Evolutionary conservation across 2,113 vertebrate genomes (phyloP).

Genomic region (Notarius lentiginosus): DNA sequence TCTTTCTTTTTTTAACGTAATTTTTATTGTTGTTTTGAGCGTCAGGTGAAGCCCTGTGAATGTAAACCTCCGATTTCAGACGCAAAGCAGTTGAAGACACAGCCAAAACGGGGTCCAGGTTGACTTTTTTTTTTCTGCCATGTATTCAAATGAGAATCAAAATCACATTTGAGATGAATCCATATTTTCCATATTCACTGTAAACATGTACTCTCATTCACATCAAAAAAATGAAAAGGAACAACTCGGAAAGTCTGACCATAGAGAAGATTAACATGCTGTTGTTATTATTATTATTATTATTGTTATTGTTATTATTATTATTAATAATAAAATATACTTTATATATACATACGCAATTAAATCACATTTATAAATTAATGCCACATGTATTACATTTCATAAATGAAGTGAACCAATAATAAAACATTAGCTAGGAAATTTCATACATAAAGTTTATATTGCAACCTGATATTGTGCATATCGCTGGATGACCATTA

Average conservation of each 20-base stretch:
- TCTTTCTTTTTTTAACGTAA: not conserved
- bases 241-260: conserved; percentile 53
- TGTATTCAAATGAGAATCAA: conserved; percentile 54
- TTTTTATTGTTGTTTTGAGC: not conserved
- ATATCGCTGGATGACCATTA: conserved; percentile 67
- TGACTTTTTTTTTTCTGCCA: not conserved
- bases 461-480: conserved; percentile 81
- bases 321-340: not conserved
- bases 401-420: conserved; percentile 69
- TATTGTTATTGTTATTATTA: conserved; percentile 30
- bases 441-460: conserved; percentile 72
- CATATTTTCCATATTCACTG: conserved; percentile 56
- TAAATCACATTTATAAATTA: conserved; percentile 69
- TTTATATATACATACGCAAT: conserved; percentile 65
- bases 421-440: conserved; percentile 51
- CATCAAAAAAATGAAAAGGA: conserved; percentile 53
- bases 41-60: conserved; percentile 8
- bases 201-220: conserved; percentile 58
- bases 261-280: conserved; percentile 72
- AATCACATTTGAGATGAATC: conserved; percentile 51
- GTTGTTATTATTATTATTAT: conserved; percentile 45
- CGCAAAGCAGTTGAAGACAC: conserved; percentile 32
- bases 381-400: conserved; percentile 68
- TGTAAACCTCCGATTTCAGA: conserved; percentile 2
- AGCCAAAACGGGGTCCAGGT: conserved; percentile 25